A percentile compares a stretch with the other conserved stretches of the same genome.
Conservation (phyloP, 2,113 vertebrate species). For the Protobothrops flavoviridis region DNA sequence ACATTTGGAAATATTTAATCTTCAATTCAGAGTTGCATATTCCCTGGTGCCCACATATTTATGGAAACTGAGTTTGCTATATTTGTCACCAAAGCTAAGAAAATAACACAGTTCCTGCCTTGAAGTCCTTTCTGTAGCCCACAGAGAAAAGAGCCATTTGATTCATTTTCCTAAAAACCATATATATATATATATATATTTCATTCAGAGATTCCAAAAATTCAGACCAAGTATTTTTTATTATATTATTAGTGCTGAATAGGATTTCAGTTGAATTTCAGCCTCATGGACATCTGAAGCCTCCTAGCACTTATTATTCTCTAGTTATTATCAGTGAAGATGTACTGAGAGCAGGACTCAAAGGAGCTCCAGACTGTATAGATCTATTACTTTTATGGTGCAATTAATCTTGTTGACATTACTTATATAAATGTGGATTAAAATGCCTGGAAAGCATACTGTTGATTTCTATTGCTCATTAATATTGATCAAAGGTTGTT, state of each 20-base stretch:
- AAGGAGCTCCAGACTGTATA: constrained; percentile 63
- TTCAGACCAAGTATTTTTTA: constrained; percentile 13
- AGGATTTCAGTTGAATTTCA: constrained; percentile 36
- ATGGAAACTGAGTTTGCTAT: constrained; percentile 18
- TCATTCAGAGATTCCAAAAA: constrained; percentile 32
- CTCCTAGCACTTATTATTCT: constrained; percentile 19
- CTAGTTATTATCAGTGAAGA: constrained; percentile 40
- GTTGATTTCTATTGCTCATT: constrained; percentile 68
- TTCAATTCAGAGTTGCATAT: background rate
- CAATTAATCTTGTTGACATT: constrained; percentile 77
- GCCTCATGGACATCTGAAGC: constrained; percentile 23
- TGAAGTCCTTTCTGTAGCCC: constrained; percentile 29
- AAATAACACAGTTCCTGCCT: constrained; percentile 3
- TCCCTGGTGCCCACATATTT: constrained; percentile 1
- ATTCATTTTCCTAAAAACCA: background rate
- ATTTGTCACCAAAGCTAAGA: constrained; percentile 34
- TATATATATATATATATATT: constrained; percentile 13
- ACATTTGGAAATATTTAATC: constrained; percentile 24
- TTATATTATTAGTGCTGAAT: constrained; percentile 19
- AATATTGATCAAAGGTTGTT: constrained; percentile 71
- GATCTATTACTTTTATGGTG: constrained; percentile 64
- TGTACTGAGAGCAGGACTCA: constrained; percentile 28
- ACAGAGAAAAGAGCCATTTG: constrained; percentile 36
- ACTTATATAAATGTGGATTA: constrained; percentile 68
- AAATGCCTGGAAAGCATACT: constrained; percentile 69